phyloP scores from a whole-genome alignment of 2,888 invertebrate species.

The Physocephala rufipes region DNA sequence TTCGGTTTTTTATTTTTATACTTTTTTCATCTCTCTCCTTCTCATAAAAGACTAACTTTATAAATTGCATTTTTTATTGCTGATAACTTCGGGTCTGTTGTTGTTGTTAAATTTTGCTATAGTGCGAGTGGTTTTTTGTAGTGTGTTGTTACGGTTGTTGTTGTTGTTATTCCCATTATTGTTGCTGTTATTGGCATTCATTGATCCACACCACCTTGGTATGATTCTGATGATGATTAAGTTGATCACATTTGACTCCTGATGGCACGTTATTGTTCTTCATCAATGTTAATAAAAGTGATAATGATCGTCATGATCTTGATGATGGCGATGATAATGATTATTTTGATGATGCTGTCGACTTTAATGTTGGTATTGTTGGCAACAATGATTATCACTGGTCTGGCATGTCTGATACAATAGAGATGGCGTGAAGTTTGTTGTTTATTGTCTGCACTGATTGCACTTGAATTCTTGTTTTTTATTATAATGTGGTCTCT shows the following conservation, averaged over 20 bases:
- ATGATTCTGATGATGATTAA: background rate
- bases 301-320: constrained; percentile 8
- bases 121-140: too few species aligned
- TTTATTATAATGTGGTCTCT: background rate
- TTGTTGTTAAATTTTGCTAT: constrained; percentile 36
- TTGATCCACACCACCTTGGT: background rate
- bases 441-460: constrained; percentile 16
- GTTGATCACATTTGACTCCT: too few species aligned
- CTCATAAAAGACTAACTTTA: constrained; percentile 3
- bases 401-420: background rate
- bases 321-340: background rate
- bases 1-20: too few species aligned
- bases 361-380: background rate
- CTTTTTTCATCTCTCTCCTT: background rate
- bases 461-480: background rate
- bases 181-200: background rate
- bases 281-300: background rate
- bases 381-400: too few species aligned
- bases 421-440: constrained; percentile 20
- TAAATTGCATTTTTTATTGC: background rate
- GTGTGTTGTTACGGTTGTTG: constrained; percentile 33
- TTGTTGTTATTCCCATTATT: constrained; percentile 26
- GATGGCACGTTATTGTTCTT: background rate
- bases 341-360: background rate
- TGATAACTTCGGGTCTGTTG: constrained; percentile 15